Evolutionary conservation across 2,797 vertebrate genomes (phyloP), one percentile per base, ranked within the genome.

Genomic region (Cephalopachus bancanus): DNA sequence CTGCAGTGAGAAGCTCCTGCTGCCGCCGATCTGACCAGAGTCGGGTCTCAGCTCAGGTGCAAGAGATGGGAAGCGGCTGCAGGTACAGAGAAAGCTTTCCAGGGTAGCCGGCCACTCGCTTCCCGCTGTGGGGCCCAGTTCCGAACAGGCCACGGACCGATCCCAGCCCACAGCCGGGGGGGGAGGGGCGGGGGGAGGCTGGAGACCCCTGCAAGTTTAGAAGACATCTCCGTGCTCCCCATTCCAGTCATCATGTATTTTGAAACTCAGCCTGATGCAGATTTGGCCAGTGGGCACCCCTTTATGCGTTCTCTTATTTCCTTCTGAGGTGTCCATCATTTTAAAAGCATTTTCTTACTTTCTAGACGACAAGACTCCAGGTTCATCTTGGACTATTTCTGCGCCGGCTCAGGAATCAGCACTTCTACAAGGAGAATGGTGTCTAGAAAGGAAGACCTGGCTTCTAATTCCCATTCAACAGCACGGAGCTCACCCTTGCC

Each of bases 261-360:
- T 51, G 28, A 79, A 78, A 33, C 24, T 92, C 24, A 60, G 22
- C 44, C 44, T 74, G 49, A 83, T 30, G 26, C 49, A 51, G 71
- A 0, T 78, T 55, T 79, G 30, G 55, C 37, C 83, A 51, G 10
- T 57, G 26, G n/a, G 24, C 57, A 5, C 8, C 2, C 78, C 7
- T 94, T 64, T 83, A 26, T 75, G 78, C n/a, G 19, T 80, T 80
- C n/a, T 87, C 49, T 10, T 14, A 49, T 88, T 93, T 87, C 26
- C 22, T 67, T 76, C 72, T 59, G 30, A 81, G 33, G 37, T 49
- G 11, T 71, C 26, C 20, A 17, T 79, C 30, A 62, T 64, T 88
- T 87, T 37, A 30, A 62, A 80, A 93, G 24, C 20, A n/a, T 5
- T 53, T 93, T 15, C 1, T 59, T 33, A 59, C 17, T 72, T 79